Percentiles rank a stretch among this genome's conserved stretches.
phyloP scores from a whole-genome alignment of 2,113 vertebrate genomes.

The Solea senegalensis region DNA sequence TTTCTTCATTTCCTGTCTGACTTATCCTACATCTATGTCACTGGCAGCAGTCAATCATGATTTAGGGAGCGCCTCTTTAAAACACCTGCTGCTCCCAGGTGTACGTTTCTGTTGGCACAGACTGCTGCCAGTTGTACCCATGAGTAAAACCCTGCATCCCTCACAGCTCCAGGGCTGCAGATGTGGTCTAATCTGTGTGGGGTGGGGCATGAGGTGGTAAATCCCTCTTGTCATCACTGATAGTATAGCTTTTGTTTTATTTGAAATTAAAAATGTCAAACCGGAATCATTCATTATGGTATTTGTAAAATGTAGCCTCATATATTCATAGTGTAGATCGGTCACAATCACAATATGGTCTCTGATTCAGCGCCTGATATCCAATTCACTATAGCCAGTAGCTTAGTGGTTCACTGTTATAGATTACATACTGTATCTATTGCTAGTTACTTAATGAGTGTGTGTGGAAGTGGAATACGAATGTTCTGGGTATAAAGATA shows the following conservation, averaged over 20 bases:
- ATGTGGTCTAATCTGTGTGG: slow-evolving; percentile 49
- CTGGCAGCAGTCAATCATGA: slow-evolving; percentile 22
- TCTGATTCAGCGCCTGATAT: slow-evolving; percentile 34
- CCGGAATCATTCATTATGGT: slow-evolving; percentile 2
- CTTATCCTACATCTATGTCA: neutral
- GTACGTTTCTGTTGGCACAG: slow-evolving; percentile 39
- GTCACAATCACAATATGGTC: neutral
- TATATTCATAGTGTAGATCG: too few species aligned
- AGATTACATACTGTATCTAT: too few species aligned
- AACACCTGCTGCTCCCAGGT: slow-evolving; percentile 29
- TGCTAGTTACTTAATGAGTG: too few species aligned
- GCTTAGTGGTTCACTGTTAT: neutral
- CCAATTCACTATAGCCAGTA: slow-evolving; percentile 8
- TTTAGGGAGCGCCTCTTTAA: slow-evolving; percentile 20
- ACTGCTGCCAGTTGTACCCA: slow-evolving; percentile 32
- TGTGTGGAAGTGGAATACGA: too few species aligned
- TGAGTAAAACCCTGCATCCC: slow-evolving; percentile 44
- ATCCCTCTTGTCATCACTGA: slow-evolving; percentile 49
- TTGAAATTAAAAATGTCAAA: slow-evolving; percentile 35
- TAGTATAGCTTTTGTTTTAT: neutral
- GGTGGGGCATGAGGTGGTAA: slow-evolving; percentile 52
- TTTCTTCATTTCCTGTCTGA: slow-evolving; percentile 11
- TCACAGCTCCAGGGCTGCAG: slow-evolving; percentile 34
- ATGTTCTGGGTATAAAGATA: too few species aligned
- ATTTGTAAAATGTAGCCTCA: too few species aligned